phyloP scores from a whole-genome alignment of 2,113 vertebrate genomes.

The Rhea pennata region DNA sequence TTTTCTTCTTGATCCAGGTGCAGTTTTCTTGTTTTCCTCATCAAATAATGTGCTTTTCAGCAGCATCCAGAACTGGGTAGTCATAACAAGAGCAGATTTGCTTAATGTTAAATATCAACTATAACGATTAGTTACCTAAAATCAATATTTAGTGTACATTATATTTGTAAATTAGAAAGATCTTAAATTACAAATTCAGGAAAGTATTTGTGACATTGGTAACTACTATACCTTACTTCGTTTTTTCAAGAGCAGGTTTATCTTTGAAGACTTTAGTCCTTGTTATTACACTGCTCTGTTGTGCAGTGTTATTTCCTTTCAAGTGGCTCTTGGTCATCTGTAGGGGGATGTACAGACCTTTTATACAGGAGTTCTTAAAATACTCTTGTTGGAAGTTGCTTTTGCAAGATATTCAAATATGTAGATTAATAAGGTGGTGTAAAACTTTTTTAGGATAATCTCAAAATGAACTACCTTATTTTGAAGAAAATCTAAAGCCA shows the following conservation, averaged over 20 bases:
- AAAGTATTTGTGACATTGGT: neutral
- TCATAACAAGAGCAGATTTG: neutral
- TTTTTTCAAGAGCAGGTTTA: neutral
- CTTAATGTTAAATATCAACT: neutral
- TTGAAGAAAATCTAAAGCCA: neutral
- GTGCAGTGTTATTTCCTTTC: neutral
- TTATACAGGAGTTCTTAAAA: neutral
- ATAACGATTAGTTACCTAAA: neutral
- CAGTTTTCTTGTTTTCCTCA: neutral
- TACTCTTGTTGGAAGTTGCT: neutral
- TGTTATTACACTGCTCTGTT: neutral
- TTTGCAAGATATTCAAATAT: constrained; percentile 2
- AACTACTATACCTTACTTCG: neutral
- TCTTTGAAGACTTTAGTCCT: neutral
- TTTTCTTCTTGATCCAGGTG: neutral
- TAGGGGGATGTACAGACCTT: neutral
- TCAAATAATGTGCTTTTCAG: neutral
- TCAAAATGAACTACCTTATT: neutral
- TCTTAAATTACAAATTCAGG: neutral
- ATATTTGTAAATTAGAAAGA: neutral
- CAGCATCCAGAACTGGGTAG: neutral
- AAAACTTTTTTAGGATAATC: neutral
- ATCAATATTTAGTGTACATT: neutral
- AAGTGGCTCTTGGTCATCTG: neutral
- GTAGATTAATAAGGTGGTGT: neutral